A percentile compares a stretch with the other conserved stretches of the same genome.
These are phyloP conservation scores for Polyommatus icarus DNA, from an alignment of 2,888 invertebrate species.

Conservation along the genomic window DNA sequence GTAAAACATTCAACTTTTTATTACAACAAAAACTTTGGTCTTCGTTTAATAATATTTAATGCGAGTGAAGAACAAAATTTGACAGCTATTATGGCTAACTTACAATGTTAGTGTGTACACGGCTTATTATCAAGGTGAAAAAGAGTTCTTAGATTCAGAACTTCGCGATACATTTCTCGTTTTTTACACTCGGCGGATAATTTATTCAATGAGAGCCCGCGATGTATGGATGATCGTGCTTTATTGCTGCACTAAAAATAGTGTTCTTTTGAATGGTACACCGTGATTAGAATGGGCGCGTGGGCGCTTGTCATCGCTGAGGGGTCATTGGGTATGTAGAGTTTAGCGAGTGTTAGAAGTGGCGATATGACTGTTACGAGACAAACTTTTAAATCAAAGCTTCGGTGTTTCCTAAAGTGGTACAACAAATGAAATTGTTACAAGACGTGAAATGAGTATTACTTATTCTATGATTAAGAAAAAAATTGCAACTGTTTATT, in stretches of 20 bases:
- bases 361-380: not conserved
- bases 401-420: too few relatives aligned
- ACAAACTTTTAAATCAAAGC: too few relatives aligned
- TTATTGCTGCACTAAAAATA: conserved; percentile 29
- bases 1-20: too few relatives aligned
- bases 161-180: conserved; percentile 6
- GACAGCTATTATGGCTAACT: not conserved
- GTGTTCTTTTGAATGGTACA: conserved; percentile 34
- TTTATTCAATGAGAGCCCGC: conserved; percentile 41
- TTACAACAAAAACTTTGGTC: too few relatives aligned
- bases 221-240: not conserved
- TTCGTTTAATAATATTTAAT: too few relatives aligned
- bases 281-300: conserved; percentile 72
- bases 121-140: not conserved
- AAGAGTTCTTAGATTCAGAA: not conserved
- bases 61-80: too few relatives aligned
- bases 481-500: too few relatives aligned
- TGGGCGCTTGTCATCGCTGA: conserved; percentile 74
- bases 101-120: not conserved
- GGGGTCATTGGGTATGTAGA: conserved; percentile 66
- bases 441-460: too few relatives aligned
- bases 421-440: too few relatives aligned
- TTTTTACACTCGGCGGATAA: not conserved
- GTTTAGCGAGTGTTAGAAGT: conserved; percentile 36
- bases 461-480: too few relatives aligned